Evolutionary conservation across 2,113 vertebrate species (phyloP), one percentile per base, ranked within the genome.

Genomic region (Xenus cinereus): DNA sequence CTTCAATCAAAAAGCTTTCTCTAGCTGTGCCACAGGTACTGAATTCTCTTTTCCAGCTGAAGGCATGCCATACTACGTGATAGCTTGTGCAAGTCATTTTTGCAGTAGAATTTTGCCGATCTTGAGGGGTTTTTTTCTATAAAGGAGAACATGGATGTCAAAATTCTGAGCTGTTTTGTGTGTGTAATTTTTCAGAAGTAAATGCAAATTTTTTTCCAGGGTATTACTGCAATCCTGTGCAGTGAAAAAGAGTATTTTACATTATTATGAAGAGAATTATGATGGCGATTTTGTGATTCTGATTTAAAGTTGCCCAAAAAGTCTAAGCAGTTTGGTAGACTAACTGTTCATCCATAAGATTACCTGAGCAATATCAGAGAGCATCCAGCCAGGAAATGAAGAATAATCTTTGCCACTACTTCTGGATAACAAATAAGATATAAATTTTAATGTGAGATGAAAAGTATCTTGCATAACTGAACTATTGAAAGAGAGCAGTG

Each of bases 391-490:
- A 96, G 93, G 88, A 97, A 96, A 97, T 92, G 87, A 95, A 95
- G 95, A 96, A 96, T 96, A 95, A 95, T 94, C 96, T 94, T 94
- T 95, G 87, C 72, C 90, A 94, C 88, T 91, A 93, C 92, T 95
- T 96, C 81, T 91, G 93, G 94, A 87, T 96, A 95, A 93, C 75
- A 95, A 97, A 93, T 95, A 92, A 97, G 92, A 94, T 95, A 95
- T 92, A 90, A 81, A 96, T 97, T 96, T 97, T 96, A 96, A 94
- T 96, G 93, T 64, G 76, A 90, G 72, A 91, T 66, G 85, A 83
- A 85, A 93, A 95, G 50, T 94, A 88, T 84, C 96, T 96, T 95
- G 93, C 92, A 78, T 93, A 97, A 96, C 87, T 71, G 59, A 92
- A 81, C 79, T 81, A 90, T 43, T 92, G 59, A 91, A 90, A 95